These are phyloP conservation scores for Phasianus colchicus DNA, from an alignment of 2,113 vertebrate species.

Conservation along the genomic window DNA sequence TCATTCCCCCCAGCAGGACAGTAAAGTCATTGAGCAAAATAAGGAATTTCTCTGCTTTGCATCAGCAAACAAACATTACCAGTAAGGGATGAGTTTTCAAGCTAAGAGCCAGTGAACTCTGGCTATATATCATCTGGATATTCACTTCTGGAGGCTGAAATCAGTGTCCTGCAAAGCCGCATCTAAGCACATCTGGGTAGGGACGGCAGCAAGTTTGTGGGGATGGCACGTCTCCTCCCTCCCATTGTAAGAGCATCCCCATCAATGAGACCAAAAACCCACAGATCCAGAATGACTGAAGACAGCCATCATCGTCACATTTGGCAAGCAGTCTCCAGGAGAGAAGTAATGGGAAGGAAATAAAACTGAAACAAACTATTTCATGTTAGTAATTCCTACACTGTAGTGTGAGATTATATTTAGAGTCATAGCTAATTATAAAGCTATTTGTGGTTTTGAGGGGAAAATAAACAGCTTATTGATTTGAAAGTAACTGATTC, in stretches of 20 bases:
- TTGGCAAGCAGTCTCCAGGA: background rate
- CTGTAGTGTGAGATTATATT: background rate
- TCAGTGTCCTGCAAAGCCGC: background rate
- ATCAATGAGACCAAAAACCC: background rate
- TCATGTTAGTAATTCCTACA: background rate
- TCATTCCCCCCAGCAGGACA: background rate
- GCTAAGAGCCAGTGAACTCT: background rate
- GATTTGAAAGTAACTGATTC: background rate
- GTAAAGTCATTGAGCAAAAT: background rate
- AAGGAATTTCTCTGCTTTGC: background rate
- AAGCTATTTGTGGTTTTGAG: background rate
- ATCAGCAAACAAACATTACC: background rate
- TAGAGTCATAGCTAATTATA: background rate
- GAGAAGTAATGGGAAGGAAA: background rate
- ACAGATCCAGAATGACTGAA: background rate
- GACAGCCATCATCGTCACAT: background rate
- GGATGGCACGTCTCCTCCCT: background rate
- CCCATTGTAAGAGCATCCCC: background rate
- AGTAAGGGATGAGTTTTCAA: background rate
- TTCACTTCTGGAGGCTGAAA: background rate
- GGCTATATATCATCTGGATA: fast-evolving
- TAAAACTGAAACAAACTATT: background rate
- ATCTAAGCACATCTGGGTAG: background rate
- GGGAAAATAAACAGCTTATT: background rate
- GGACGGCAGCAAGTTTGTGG: fast-evolving